Base-by-base conservation (phyloP, 1,140 invertebrate species). In the Drosophila pseudoananassae region DNA sequence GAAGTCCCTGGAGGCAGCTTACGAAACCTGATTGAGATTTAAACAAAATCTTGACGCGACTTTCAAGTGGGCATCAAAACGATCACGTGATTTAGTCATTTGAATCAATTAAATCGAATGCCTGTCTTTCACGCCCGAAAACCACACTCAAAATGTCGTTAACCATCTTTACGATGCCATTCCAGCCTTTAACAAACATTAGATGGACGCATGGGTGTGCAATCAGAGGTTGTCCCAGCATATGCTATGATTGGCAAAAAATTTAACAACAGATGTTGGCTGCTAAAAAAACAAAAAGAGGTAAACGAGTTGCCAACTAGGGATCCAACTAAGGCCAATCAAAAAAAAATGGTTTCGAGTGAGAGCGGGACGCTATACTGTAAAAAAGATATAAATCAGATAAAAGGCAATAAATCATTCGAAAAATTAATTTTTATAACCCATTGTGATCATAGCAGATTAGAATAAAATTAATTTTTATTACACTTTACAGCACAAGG, bases 221-320 rank as follows among this genome's bases (percentile, higher is more conserved):
- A 85, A 84, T 76, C 50, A 50, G 43, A 33, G 51, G 58, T 63
- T 85, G 71, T 85, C 45, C 57, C 40, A 85, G 76, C 81, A 84
- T 77, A 77, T 84, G 81, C 54, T 66, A 36, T 74, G 52, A 29
- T 50, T 70, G 58, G 50, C 60, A 23, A 81, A 87, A 66, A 46
- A 63, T 58, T 63, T 71, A 85, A 61, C 76, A 85, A 85, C 82
- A 87, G 81, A 84, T 84, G 80, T 76, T 80, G 61, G 49, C 29
- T 69, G 78, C 56, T 36, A 12, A 63, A 66, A 55, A 36, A 36
- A 31, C 31, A 31, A 10, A 31, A 74, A 76, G 87, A 85, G 82
- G 82, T 87, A 85, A 85, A 85, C 82, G 82, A 88, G 82, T 85
- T 85, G 82, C 78, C 59, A 85, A 87, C 73, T 75, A 52, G 61